A percentile compares a stretch with the other conserved stretches of the same genome.
phyloP scores from a whole-genome alignment of 1,140 invertebrate genomes.

The Drosophila guanche region DNA sequence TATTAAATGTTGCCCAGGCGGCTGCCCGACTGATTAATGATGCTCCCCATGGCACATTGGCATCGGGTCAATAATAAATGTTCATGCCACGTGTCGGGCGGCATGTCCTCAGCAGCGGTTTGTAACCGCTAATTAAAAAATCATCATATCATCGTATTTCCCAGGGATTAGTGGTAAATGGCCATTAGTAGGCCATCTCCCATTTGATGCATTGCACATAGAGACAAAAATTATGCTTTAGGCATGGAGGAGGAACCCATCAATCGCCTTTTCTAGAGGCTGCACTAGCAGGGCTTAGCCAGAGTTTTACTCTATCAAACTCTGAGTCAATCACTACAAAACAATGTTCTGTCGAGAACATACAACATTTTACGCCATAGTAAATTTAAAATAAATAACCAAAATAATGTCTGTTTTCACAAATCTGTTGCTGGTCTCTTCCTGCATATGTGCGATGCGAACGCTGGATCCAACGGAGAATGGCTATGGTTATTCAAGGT shows the following conservation, averaged over 20 bases:
- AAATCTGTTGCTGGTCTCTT: conserved; percentile 38
- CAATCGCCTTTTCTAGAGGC: no score
- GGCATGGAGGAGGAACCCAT: no score
- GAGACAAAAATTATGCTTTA: no score
- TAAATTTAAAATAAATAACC: no score
- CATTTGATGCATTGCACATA: no score
- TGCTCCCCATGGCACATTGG: conserved; percentile 4
- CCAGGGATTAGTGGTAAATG: no score
- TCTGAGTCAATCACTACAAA: no score
- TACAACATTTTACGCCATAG: no score
- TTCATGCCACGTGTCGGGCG: conserved; percentile 5
- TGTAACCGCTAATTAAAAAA: conserved; percentile 44
- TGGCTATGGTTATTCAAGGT: conserved; percentile 67
- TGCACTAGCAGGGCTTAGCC: no score
- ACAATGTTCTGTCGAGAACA: no score
- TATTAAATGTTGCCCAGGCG: conserved; percentile 5
- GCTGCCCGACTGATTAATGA: conserved; percentile 65
- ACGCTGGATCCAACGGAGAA: conserved; percentile 27
- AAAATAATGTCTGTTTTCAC: neutral
- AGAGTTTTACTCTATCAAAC: no score
- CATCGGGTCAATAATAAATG: conserved; percentile 35
- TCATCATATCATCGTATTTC: conserved; percentile 12
- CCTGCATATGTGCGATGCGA: conserved; percentile 47
- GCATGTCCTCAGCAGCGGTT: conserved; percentile 14
- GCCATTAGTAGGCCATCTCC: no score